These are phyloP conservation scores for Calycopis cecrops DNA, from an alignment of 1,140 invertebrate species.

Conservation along the genomic window DNA sequence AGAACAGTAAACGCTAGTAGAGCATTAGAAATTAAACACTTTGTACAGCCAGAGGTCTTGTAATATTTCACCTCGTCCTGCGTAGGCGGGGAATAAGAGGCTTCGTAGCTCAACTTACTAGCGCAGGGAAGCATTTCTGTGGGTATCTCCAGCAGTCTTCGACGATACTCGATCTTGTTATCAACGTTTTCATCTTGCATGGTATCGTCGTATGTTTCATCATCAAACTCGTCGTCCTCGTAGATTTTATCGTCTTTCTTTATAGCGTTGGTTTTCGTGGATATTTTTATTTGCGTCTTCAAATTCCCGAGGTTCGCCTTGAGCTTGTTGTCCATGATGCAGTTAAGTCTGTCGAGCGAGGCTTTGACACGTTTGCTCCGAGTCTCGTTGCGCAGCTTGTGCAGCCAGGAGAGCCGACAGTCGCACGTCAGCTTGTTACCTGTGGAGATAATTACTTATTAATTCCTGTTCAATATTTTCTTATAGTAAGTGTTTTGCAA, in stretches of 20 bases:
- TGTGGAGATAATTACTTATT: constrained; percentile 52
- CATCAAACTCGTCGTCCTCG: constrained; percentile 44
- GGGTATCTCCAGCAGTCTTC: constrained; percentile 77
- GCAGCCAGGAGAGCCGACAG: constrained; percentile 86
- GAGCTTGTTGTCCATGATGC: constrained; percentile 76
- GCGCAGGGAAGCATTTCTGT: constrained; percentile 79
- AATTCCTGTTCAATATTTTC: too few relatives aligned
- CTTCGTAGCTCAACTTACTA: constrained; percentile 74
- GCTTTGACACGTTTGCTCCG: constrained; percentile 79
- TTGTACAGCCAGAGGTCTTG: constrained; percentile 44
- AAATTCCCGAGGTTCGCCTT: constrained; percentile 35
- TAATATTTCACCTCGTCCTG: constrained; percentile 69
- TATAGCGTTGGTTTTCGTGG: constrained; percentile 28
- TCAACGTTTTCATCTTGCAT: constrained; percentile 58
- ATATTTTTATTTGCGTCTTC: constrained; percentile 35
- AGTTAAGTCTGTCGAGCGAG: constrained; percentile 79
- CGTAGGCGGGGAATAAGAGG: constrained; percentile 70
- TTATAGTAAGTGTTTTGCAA: too few relatives aligned
- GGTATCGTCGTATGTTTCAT: constrained; percentile 54
- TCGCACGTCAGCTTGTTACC: constrained; percentile 87
- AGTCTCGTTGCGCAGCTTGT: constrained; percentile 83
- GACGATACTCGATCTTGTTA: constrained; percentile 52
- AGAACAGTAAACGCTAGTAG: neutral
- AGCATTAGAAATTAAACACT: constrained; percentile 18
- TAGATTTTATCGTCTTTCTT: constrained; percentile 43